These are phyloP conservation scores for Venturia canescens DNA, from an alignment of 1,140 invertebrate species.

Conservation along the genomic window DNA sequence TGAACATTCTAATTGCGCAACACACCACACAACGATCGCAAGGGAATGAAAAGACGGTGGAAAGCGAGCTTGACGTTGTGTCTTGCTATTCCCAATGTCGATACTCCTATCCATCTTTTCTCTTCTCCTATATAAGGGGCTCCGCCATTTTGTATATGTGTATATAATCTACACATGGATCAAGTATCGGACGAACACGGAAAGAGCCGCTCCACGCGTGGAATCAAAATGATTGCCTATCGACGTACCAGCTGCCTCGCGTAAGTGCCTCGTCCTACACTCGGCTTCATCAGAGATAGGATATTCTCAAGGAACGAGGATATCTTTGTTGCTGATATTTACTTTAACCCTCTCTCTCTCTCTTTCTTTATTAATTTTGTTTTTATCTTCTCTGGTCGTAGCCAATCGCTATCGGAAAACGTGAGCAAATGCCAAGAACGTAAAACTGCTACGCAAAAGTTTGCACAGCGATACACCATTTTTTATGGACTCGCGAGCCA, in stretches of 20 bases:
- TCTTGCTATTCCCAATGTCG: constrained; percentile 26
- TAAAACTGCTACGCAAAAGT: constrained; percentile 7
- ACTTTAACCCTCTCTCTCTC: background rate
- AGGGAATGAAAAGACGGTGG: constrained; percentile 19
- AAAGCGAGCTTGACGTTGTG: constrained; percentile 23
- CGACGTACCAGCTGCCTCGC: constrained; percentile 21
- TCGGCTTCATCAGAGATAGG: constrained; percentile 30
- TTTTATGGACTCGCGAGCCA: constrained; percentile 4
- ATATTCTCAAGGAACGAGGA: constrained; percentile 23
- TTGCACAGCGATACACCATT: background rate
- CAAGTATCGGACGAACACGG: background rate
- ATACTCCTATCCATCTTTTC: background rate
- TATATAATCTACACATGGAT: background rate
- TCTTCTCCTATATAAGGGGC: background rate
- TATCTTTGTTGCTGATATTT: constrained; percentile 26
- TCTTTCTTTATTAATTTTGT: background rate
- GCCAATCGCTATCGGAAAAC: constrained; percentile 40
- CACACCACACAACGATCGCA: constrained; percentile 27
- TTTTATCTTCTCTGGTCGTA: constrained; percentile 8
- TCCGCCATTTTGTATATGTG: background rate
- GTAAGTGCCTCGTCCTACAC: constrained; percentile 24
- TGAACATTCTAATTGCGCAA: constrained; percentile 45
- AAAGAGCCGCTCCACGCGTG: constrained; percentile 28
- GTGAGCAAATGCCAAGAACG: constrained; percentile 26
- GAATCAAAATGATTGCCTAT: constrained; percentile 44